These are phyloP conservation scores for Oithona nana DNA, from an alignment of 2,888 invertebrate species.

Conservation along the genomic window DNA sequence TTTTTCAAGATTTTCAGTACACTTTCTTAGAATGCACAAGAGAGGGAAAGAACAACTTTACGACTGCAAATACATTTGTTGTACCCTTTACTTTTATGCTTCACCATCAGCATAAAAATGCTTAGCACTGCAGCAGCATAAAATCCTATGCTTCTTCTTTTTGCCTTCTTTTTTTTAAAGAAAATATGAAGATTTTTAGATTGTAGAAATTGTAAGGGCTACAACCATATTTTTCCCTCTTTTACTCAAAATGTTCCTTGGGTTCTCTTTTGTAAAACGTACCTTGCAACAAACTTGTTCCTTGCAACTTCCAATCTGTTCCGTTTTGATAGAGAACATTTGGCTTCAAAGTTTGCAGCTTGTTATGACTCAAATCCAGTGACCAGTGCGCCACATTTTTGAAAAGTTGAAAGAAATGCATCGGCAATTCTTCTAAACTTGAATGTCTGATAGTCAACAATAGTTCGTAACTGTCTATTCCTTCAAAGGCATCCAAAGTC, in stretches of 20 bases:
- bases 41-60: too few relatives aligned
- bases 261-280: slow-evolving; percentile 19
- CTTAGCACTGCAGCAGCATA: too few relatives aligned
- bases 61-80: neutral
- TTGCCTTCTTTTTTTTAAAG: neutral
- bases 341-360: slow-evolving; percentile 54
- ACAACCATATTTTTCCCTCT: too few relatives aligned
- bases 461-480: slow-evolving; percentile 46
- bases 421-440: slow-evolving; percentile 54
- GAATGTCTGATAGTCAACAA: slow-evolving; percentile 56
- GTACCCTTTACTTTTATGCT: too few relatives aligned
- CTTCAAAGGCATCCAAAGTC: slow-evolving; percentile 15
- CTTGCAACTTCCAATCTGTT: slow-evolving; percentile 67
- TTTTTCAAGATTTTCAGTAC: neutral
- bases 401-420: slow-evolving; percentile 32
- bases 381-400: slow-evolving; percentile 51
- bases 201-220: neutral
- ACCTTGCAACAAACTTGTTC: slow-evolving; percentile 66
- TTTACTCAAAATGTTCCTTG: neutral
- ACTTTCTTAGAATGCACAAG: slow-evolving; percentile 22
- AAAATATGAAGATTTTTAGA: neutral
- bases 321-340: slow-evolving; percentile 70
- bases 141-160: neutral
- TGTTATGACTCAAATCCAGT: slow-evolving; percentile 61
- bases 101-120: too few relatives aligned